Base-by-base conservation (phyloP, 2,888 invertebrate genomes). In the Anticlea derivata region DNA sequence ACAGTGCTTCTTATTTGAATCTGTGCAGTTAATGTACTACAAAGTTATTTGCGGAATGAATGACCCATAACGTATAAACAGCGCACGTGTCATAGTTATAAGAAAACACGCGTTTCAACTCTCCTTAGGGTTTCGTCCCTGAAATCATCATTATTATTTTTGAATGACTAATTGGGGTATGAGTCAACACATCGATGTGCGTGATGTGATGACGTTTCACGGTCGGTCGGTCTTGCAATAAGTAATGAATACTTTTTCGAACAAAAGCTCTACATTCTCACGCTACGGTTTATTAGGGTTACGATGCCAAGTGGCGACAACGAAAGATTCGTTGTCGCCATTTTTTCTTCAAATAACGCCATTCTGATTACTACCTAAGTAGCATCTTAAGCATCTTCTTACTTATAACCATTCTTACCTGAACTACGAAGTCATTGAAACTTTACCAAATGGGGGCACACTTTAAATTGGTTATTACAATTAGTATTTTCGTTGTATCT, bases 91-190 rank as follows among this genome's bases (percentile, higher is more conserved):
- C 60, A 53, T 50, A 41, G 50, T 54, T 41, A 45, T 47, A 45
- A 45, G 38, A 52, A 47, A 52, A 55, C 38, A 33, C 40, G 29
- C 22, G 34, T 48, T 48, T 30, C 35, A 8, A 41, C 33, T 55
- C 43, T 43, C 33, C 27, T 52, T 50, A 33, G 30, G 50, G 54
- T 47, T 57, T 57, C 39, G 66, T 65, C 61, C 62, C 60, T 68
- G 68, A 66, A 70, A 73, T 63, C 56, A 65, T 63, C 53, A 65
- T 73, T 70, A 70, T 69, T 70, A 76, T 77, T 81, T 77, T 72
- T 80, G 79, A 81, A 83, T 87, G 83, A 84, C 78, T 78, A 81
- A 81, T 75, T 73, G 66, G 68, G 73, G 64, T 66, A 64, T 86
- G 85, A 85, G 67, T 86, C 85, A 86, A 70, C 75, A 62, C 58